Evolutionary conservation across 2,888 invertebrate species (phyloP), one percentile per base, ranked within the genome.

Genomic region (Thumatha senex): DNA sequence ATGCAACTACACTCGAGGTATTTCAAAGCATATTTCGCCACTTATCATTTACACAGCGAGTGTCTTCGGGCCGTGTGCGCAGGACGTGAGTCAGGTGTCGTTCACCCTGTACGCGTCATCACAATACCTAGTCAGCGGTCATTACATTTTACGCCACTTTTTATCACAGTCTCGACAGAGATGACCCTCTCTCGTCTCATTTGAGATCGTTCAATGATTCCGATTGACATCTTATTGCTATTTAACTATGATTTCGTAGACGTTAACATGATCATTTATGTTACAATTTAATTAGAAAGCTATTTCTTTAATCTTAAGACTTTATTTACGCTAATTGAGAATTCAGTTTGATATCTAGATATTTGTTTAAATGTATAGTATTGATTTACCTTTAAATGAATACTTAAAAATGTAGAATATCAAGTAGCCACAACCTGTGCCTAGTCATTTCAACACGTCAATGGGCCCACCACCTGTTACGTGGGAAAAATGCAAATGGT

Each of bases 11-110:
- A 24, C 18, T 24, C 5, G 18, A 24, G 51, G 51, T 35, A 44
- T 58, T 61, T 61, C 56, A 54, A 61, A 69, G 60, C 66, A 70
- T 71, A 72, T 72, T 72, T 72, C 54, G 60, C 63, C 57, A 67
- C 68, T 77, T 76, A 76, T 74, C 69, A 72, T 70, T 70, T 70
- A 67, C 69, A 68, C 71, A 67, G 72, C 69, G 68, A 74, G 70
- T 73, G 80, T 77, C 74, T 84, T 80, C 77, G 76, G 78, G 79
- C 68, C 60, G 68, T 65, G 65, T 54, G 66, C 70, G 66, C 78
- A 77, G 78, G 76, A 75, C 78, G 79, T 88, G 89, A 89, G 82
- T 89, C 89, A 88, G 86, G 82, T 82, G 89, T 88, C 88, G 72
- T 86, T 87, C 62, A 85, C 87, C 89, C 81, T 63, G 51, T 56